phyloP scores from a whole-genome alignment of 2,113 vertebrate genomes.

The Atrichornis clamosus region DNA sequence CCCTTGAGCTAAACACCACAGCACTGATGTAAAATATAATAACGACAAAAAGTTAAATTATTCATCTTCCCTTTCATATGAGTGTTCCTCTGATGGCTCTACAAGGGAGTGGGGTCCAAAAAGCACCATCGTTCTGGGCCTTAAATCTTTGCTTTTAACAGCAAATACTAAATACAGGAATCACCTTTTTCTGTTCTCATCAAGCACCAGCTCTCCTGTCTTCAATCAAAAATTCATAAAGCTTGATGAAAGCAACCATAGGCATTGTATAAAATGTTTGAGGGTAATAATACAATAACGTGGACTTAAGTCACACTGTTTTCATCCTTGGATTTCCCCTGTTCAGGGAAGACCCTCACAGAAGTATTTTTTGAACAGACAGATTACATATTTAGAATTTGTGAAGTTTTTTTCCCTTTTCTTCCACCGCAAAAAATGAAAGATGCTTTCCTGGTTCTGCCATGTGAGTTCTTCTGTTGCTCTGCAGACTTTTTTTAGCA shows the following conservation, averaged over 20 bases:
- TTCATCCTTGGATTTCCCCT: not conserved
- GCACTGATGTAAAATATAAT: not conserved
- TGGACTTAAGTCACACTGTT: not conserved
- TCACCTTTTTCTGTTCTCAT: not conserved
- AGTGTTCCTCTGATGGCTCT: not conserved
- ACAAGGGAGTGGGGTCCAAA: not conserved
- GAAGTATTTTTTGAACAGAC: not conserved
- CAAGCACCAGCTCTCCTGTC: not conserved
- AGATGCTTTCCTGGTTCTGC: not conserved
- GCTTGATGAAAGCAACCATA: not conserved
- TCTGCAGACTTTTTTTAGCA: not conserved
- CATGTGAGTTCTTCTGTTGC: not conserved
- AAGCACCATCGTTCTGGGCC: fast-evolving
- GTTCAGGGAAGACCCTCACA: not conserved
- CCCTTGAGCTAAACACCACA: not conserved
- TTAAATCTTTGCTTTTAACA: not conserved
- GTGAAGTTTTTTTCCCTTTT: not conserved
- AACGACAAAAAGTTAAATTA: not conserved
- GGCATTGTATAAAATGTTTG: not conserved
- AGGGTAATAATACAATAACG: not conserved
- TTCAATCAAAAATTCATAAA: not conserved
- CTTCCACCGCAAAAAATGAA: not conserved
- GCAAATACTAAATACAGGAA: not conserved
- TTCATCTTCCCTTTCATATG: not conserved
- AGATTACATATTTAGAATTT: not conserved